Conservation (phyloP, 92 coral and sea anemone genomes). For the Isaurus tuberculatus region DNA sequence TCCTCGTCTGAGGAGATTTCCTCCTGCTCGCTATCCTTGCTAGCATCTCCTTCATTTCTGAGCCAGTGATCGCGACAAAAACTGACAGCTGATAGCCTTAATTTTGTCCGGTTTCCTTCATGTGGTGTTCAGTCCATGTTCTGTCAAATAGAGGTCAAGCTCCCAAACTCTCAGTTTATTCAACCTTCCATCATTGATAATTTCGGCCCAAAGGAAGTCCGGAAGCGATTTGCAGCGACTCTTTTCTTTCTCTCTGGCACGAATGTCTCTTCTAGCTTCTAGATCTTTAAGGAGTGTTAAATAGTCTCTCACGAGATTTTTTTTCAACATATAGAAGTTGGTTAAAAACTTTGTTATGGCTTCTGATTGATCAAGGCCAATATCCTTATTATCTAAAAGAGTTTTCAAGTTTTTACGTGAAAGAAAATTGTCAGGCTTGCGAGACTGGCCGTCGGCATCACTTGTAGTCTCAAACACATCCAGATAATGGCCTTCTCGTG, state of each 20-base stretch:
- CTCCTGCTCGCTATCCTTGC: no score
- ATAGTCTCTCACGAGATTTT: slow-evolving; percentile 41
- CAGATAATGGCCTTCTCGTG: no score
- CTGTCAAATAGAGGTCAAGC: slow-evolving; percentile 40
- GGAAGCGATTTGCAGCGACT: slow-evolving; percentile 26
- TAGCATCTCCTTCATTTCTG: no score
- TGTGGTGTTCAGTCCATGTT: slow-evolving; percentile 28
- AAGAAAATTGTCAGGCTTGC: slow-evolving; percentile 50
- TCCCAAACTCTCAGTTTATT: slow-evolving; percentile 44
- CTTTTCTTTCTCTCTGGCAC: slow-evolving; percentile 32
- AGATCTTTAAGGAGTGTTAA: slow-evolving; percentile 47
- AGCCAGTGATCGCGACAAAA: slow-evolving; percentile 32
- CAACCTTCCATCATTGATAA: slow-evolving; percentile 42
- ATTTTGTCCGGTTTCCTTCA: slow-evolving; percentile 49
- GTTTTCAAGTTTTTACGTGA: slow-evolving; percentile 48
- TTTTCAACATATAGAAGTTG: slow-evolving; percentile 45
- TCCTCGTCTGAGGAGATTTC: no score
- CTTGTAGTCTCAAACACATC: no score
- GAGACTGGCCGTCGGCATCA: no score
- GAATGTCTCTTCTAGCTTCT: slow-evolving; percentile 39
- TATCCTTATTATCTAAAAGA: slow-evolving; percentile 16
- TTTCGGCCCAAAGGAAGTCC: slow-evolving; percentile 41
- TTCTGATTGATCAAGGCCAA: slow-evolving; percentile 36
- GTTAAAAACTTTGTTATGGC: slow-evolving; percentile 38
- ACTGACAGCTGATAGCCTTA: slow-evolving; percentile 31